Conservation (phyloP, 2,113 vertebrate genomes). For the Bubo bubo region DNA sequence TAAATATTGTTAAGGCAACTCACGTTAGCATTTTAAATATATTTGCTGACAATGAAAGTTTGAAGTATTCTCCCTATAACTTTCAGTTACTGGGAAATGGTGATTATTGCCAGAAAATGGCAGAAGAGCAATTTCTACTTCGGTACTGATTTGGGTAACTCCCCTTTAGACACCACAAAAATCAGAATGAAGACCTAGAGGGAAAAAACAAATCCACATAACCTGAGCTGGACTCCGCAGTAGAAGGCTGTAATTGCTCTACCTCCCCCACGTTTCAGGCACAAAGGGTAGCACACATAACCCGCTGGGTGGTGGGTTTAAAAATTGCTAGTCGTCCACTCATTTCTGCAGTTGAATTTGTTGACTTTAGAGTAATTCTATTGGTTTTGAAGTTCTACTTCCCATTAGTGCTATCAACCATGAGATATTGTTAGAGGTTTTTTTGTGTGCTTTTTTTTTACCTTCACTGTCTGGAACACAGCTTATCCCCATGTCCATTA, state of each 20-base stretch:
- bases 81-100: background rate
- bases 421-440: background rate
- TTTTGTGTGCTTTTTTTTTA: background rate
- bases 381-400: conserved; percentile 7
- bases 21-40: background rate
- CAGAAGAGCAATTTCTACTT: background rate
- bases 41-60: background rate
- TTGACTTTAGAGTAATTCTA: background rate
- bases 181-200: background rate
- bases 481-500: conserved; percentile 61
- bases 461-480: conserved; percentile 24
- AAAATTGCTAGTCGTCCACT: background rate
- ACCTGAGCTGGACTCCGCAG: background rate
- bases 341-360: conserved; percentile 8
- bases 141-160: background rate
- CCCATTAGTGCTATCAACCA: background rate
- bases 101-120: background rate
- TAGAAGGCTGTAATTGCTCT: background rate
- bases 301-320: background rate
- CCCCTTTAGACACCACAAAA: background rate
- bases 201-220: background rate
- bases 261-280: background rate
- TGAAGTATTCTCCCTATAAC: background rate
- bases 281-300: background rate
- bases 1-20: background rate